A percentile compares a stretch with the other conserved stretches of the same genome.
phyloP scores from a whole-genome alignment of 2,797 vertebrate species.

The Fistularia commersonii region DNA sequence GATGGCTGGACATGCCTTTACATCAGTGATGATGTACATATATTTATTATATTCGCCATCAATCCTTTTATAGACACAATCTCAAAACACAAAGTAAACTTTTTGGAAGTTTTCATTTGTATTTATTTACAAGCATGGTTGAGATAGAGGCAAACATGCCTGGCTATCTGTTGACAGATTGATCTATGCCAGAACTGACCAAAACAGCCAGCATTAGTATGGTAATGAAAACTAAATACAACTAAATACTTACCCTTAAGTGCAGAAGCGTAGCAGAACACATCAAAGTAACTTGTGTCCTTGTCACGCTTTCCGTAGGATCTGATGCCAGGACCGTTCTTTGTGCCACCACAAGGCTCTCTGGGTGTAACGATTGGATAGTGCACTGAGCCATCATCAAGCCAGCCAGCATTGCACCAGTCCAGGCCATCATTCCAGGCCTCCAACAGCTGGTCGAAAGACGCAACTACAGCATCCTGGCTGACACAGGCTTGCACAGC shows the following conservation, averaged over 20 bases:
- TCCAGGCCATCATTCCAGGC: conserved; percentile 89
- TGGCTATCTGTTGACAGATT: too few relatives aligned
- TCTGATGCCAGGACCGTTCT: conserved; percentile 81
- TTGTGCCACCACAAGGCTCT: conserved; percentile 86
- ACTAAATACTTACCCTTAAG: conserved; percentile 77
- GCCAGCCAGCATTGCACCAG: conserved; percentile 98
- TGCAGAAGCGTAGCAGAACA: conserved; percentile 87
- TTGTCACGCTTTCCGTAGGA: conserved; percentile 88
- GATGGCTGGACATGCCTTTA: too few relatives aligned
- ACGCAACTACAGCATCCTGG: conserved; percentile 84
- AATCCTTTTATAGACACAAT: too few relatives aligned
- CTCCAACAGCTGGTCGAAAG: conserved; percentile 82
- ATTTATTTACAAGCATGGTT: too few relatives aligned
- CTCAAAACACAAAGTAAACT: too few relatives aligned
- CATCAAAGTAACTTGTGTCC: conserved; percentile 81
- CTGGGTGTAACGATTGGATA: conserved; percentile 92
- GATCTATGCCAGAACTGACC: too few relatives aligned
- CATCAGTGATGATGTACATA: too few relatives aligned
- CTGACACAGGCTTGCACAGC: conserved; percentile 80
- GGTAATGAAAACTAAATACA: background rate
- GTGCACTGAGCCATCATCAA: conserved; percentile 88
- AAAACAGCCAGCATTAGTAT: background rate
- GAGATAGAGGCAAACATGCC: too few relatives aligned
- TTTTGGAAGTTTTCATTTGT: too few relatives aligned
- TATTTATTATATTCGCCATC: too few relatives aligned